Evolutionary conservation across 2,113 vertebrate genomes (phyloP).

Genomic region (Platycercus adscitus): DNA sequence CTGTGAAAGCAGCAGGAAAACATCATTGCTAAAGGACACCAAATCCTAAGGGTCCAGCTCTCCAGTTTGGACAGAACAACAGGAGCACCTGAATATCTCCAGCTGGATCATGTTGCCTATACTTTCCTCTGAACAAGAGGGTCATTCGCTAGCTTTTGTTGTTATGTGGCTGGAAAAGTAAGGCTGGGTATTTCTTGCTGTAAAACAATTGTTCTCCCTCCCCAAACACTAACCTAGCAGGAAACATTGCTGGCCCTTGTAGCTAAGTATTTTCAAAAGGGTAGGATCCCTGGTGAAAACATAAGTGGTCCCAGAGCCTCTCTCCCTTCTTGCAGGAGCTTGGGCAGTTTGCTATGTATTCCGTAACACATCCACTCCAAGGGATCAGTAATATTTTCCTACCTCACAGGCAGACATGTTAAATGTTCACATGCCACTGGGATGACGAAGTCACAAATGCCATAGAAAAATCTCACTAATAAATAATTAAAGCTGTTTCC

Average conservation of each 20-base stretch:
- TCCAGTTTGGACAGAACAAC: neutral
- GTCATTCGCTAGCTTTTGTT: neutral
- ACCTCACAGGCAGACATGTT: neutral
- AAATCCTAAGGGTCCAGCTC: neutral
- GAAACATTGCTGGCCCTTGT: neutral
- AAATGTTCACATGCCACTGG: neutral
- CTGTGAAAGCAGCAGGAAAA: constrained; percentile 66
- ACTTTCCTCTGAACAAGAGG: neutral
- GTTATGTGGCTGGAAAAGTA: neutral
- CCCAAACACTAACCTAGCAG: neutral
- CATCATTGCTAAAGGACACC: neutral
- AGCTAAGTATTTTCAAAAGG: neutral
- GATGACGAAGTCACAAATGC: neutral
- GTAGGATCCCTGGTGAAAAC: neutral
- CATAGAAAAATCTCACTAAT: neutral
- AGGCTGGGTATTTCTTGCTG: neutral
- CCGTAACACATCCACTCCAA: neutral
- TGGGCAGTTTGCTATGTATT: neutral
- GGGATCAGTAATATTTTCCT: neutral
- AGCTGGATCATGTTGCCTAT: neutral
- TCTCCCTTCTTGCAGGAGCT: neutral
- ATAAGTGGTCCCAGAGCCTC: neutral
- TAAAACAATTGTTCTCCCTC: neutral
- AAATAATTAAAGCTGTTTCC: neutral
- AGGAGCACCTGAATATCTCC: neutral